phyloP scores from a whole-genome alignment of 2,797 vertebrate genomes.

The Syngnathus acus region DNA sequence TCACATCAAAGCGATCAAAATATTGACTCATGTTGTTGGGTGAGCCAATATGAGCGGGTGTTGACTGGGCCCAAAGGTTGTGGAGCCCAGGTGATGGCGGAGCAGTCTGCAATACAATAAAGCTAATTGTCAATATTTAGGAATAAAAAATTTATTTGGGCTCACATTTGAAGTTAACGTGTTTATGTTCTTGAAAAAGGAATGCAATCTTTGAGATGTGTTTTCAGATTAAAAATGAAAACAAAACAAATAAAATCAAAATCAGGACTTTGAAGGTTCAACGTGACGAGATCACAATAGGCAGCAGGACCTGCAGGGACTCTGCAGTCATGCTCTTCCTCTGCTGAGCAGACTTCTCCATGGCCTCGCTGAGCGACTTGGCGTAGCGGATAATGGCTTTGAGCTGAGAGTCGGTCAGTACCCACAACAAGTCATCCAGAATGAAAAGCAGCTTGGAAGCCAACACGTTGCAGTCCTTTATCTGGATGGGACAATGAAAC shows the following conservation, averaged over 20 bases:
- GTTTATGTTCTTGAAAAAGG: neutral
- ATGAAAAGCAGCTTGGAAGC: slow-evolving; percentile 94
- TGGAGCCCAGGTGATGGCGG: slow-evolving; percentile 80
- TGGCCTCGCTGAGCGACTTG: slow-evolving; percentile 91
- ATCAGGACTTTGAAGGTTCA: neutral
- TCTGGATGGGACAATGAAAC: slow-evolving; percentile 58
- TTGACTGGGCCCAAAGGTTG: slow-evolving; percentile 78
- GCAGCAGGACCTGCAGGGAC: slow-evolving; percentile 77
- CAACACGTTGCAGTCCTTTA: slow-evolving; percentile 94
- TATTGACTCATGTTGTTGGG: slow-evolving; percentile 80
- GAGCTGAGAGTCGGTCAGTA: slow-evolving; percentile 94
- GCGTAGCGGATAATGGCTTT: slow-evolving; percentile 96
- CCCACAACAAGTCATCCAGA: slow-evolving; percentile 95
- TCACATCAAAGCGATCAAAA: slow-evolving; percentile 90
- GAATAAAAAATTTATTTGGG: neutral
- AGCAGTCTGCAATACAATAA: slow-evolving; percentile 67
- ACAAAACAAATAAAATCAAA: too few species aligned
- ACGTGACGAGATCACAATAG: neutral
- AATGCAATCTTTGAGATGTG: neutral
- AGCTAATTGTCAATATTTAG: neutral
- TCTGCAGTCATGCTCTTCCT: slow-evolving; percentile 87
- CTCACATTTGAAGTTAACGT: neutral
- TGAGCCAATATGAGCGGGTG: slow-evolving; percentile 58
- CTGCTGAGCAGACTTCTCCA: slow-evolving; percentile 94
- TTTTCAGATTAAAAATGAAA: too few species aligned